Evolutionary conservation across 2,888 invertebrate genomes (phyloP), one percentile per base, ranked within the genome.

Genomic region (Tupiocoris notatus): DNA sequence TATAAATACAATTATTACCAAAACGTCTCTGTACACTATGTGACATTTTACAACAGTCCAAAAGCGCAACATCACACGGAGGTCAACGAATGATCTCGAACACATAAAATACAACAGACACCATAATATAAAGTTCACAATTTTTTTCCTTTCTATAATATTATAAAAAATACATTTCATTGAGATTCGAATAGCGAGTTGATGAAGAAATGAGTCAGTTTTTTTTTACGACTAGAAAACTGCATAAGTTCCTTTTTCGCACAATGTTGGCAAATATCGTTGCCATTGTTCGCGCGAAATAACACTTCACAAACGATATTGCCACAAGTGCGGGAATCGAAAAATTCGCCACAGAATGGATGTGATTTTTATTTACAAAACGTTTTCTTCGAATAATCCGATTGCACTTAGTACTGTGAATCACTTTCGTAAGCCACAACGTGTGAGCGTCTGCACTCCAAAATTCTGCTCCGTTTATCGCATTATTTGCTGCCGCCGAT

Each of bases 91-190:
- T 21, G 56, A 25, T 22, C 67, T 57, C 20, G 17, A 67, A 18
- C 22, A 68, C 58, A 68, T 68, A 22, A 68, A 25, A 20, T 22
- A 39, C 39, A 39, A 39, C 39, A 39, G 39, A 18, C 22, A 68
- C 58, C 23, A 22, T 68, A 22, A 68, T 20, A 20, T 22, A 39
- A n/a, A 39, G 39, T 66, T 24, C 20, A 67, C 70, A 70, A 39
- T 39, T 67, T 18, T 67, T 57, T 2, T 66, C 16, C 16, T 23
- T 2, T 24, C 24, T n/a, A n/a, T n/a, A 21, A 22, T 67, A 57
- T 20, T 67, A 70, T 59, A 70, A 59, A 70, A 67, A 67, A 67
- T 67, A 67, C 67, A 66, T 66, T 66, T 54, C 64, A 64, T 24
- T 25, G 25, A 16, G 65, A 39, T 39, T 39, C 39, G 39, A 39